phyloP scores from a whole-genome alignment of 1,140 invertebrate genomes.

The Temnothorax nylanderi region DNA sequence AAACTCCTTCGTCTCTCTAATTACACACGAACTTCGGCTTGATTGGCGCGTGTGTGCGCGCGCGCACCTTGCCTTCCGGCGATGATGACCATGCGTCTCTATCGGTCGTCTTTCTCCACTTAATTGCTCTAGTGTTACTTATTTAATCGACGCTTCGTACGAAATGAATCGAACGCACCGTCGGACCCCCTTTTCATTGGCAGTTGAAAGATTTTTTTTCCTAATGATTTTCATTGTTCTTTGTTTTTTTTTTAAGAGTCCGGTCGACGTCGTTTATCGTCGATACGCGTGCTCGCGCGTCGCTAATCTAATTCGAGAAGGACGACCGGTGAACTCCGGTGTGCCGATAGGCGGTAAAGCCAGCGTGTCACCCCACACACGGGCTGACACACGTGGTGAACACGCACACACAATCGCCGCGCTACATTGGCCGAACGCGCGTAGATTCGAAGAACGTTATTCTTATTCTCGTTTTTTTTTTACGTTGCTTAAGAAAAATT shows the following conservation, averaged over 20 bases:
- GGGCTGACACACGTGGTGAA: neutral
- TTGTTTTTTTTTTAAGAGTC: neutral
- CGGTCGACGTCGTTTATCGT: conserved; percentile 2
- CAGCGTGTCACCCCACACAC: neutral
- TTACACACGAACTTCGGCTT: conserved; percentile 43
- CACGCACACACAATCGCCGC: conserved; percentile 10
- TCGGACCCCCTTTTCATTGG: conserved; percentile 8
- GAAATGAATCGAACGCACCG: conserved; percentile 13
- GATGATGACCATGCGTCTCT: conserved; percentile 13
- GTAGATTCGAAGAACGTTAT: conserved; percentile 77
- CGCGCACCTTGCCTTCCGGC: conserved; percentile 43
- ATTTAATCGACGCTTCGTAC: conserved; percentile 11
- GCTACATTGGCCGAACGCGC: conserved; percentile 57
- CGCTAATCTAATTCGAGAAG: conserved; percentile 44
- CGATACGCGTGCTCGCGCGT: neutral
- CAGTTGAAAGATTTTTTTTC: conserved; percentile 34
- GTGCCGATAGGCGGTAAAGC: neutral
- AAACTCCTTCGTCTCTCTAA: conserved; percentile 43
- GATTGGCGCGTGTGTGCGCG: conserved; percentile 40
- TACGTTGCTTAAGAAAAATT: conserved; percentile 85
- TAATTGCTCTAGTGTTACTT: conserved; percentile 32
- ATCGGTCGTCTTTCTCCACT: conserved; percentile 27
- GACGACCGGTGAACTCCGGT: conserved; percentile 13
- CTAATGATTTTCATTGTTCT: neutral
- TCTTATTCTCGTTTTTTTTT: conserved; percentile 74